Evolutionary conservation across 2,113 vertebrate genomes (phyloP).

Genomic region (Periophthalmodon schlosseri): DNA sequence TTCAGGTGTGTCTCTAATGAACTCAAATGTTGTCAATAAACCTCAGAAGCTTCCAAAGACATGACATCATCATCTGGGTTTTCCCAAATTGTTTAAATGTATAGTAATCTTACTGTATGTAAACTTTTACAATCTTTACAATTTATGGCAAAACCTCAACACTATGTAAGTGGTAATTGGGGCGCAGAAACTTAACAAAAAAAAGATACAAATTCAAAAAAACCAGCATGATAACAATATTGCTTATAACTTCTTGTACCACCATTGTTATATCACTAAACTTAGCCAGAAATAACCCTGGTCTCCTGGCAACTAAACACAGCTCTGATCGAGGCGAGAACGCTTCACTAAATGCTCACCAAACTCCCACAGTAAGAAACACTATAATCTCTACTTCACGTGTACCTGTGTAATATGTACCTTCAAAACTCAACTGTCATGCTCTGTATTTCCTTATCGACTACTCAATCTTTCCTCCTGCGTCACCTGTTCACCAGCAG

Average conservation of each 20-base stretch:
- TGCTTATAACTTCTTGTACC: background rate
- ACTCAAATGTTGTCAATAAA: too few species aligned
- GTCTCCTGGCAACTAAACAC: background rate
- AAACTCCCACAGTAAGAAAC: background rate
- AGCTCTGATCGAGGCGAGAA: background rate
- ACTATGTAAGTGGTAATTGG: background rate
- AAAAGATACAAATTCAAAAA: background rate
- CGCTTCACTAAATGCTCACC: background rate
- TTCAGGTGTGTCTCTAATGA: too few species aligned
- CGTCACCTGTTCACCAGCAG: too few species aligned
- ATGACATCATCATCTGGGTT: too few species aligned
- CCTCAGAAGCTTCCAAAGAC: too few species aligned
- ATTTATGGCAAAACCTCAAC: background rate
- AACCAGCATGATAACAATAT: background rate
- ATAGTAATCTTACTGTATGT: too few species aligned
- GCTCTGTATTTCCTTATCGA: too few species aligned
- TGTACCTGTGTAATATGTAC: background rate
- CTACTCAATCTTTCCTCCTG: too few species aligned
- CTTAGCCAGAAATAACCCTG: conserved; percentile 1
- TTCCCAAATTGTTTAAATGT: too few species aligned
- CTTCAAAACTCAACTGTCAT: too few species aligned
- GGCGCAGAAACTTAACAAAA: background rate
- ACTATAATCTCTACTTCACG: background rate
- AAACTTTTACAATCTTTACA: too few species aligned
- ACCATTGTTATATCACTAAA: conserved; percentile 1